Conservation (phyloP, 2,888 invertebrate genomes). For the Harpagoxenus sublaevis region DNA sequence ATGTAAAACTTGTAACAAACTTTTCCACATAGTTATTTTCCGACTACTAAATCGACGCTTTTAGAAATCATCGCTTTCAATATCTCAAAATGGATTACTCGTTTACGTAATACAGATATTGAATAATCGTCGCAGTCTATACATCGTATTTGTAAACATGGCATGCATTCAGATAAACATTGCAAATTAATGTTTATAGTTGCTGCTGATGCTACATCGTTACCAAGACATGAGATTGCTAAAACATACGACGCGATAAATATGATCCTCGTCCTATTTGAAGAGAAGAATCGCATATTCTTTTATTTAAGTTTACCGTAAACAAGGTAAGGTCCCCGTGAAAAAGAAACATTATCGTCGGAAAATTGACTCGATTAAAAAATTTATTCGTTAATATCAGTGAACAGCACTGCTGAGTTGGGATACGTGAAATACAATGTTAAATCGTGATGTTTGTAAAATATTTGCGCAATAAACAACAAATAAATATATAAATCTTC, state of each 20-base stretch:
- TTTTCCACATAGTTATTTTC: background rate
- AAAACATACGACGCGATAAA: slow-evolving; percentile 35
- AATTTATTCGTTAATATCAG: background rate
- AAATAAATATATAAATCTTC: slow-evolving; percentile 26
- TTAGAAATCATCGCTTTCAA: background rate
- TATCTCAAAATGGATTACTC: slow-evolving; percentile 34
- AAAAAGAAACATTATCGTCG: background rate
- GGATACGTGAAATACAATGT: background rate
- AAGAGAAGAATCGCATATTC: background rate
- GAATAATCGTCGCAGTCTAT: slow-evolving; percentile 42
- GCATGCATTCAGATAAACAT: slow-evolving; percentile 37
- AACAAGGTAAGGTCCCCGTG: background rate
- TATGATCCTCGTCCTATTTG: background rate
- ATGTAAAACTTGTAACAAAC: slow-evolving; percentile 11
- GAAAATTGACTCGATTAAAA: background rate
- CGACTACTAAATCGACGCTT: background rate
- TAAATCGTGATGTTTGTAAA: background rate
- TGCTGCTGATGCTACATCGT: slow-evolving; percentile 35
- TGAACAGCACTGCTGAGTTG: background rate
- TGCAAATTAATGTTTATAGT: slow-evolving; percentile 54
- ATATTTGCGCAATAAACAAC: slow-evolving; percentile 10
- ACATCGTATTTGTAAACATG: slow-evolving; percentile 20
- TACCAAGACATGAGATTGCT: slow-evolving; percentile 40
- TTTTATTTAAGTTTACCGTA: background rate
- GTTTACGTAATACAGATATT: background rate